Evolutionary conservation across 1,140 invertebrate genomes (phyloP).

Genomic region (Drosophila sp.): DNA sequence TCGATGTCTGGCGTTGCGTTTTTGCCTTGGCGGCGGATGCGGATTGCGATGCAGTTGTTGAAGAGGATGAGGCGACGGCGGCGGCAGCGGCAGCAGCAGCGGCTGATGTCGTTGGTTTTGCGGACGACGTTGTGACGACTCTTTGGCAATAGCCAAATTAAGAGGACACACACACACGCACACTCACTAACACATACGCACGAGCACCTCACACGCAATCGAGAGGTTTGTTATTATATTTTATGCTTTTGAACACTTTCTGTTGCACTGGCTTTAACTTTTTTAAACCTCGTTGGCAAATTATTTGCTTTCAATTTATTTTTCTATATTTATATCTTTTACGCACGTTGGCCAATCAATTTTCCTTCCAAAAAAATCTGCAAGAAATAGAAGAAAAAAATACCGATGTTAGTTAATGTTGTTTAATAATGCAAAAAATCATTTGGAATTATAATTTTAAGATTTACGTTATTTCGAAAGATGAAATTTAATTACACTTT

Average conservation of each 20-base stretch:
- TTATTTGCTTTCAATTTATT: slow-evolving; percentile 31
- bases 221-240: slow-evolving; percentile 14
- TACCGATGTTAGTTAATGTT: slow-evolving; percentile 4
- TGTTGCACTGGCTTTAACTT: slow-evolving; percentile 40
- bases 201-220: slow-evolving; percentile 26
- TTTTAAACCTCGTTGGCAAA: slow-evolving; percentile 20
- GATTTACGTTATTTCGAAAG: too few species aligned
- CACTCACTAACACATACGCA: slow-evolving; percentile 45
- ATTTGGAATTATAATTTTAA: too few species aligned
- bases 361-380: slow-evolving; percentile 54
- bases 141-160: slow-evolving; percentile 18
- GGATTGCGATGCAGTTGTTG: background rate
- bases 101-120: slow-evolving; percentile 72
- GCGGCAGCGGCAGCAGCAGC: slow-evolving; percentile 66
- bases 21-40: slow-evolving; percentile 24
- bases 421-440: too few species aligned
- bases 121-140: slow-evolving; percentile 72
- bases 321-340: slow-evolving; percentile 41
- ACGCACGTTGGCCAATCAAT: slow-evolving; percentile 51
- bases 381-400: slow-evolving; percentile 23
- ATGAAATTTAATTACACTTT: too few species aligned
- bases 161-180: slow-evolving; percentile 31
- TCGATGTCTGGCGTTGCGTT: slow-evolving; percentile 39
- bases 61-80: slow-evolving; percentile 15
- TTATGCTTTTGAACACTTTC: slow-evolving; percentile 47